Evolutionary conservation across 2,888 invertebrate genomes (phyloP), one percentile per base, ranked within the genome.

Genomic region (Aphidius colemani): DNA sequence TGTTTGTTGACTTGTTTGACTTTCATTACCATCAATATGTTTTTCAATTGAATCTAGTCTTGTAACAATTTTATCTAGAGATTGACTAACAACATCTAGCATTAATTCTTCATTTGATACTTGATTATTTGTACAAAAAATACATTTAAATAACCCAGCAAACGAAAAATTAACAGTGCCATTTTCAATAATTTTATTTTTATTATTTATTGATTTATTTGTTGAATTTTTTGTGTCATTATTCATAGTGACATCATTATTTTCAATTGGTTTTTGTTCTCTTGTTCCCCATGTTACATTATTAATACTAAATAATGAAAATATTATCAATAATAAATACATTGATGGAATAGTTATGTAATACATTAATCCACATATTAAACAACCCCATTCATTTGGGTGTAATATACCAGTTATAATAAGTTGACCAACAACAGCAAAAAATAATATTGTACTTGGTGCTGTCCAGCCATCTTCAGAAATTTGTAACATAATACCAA

Each of bases 231-330:
- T 30, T 9, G 55, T 74, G 71, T 73, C 71, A n/a, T 57, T 69
- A 59, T 65, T 81, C 81, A 64, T 82, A 81, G 66, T 82, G 13
- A 18, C 13, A 83, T 45, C 81, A 80, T 70, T 83, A 82, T 67
- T 84, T 80, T 65, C 83, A 82, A 69, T 83, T 84, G 49, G 76
- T 56, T 71, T 73, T 7, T 72, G 90, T 80, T 96, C 97, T 66
- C 97, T 85, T 0, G 97, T 97, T 6, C 97, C 97, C 97, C 97
- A 97, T 1, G 92, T 90, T 5, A 97, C 93, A 75, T 95, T 92
- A 80, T 97, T 94, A 84, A 97, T 86, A 80, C 97, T 97, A 79
- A 95, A 95, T 40, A 96, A 85, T 0, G 96, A 94, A 80, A 95
- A 97, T 63, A 97, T 91, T 70, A 96, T 91, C 61, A 97, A 86